Conservation (phyloP, 2,113 vertebrate genomes). For the Cheirogaleus medius region DNA sequence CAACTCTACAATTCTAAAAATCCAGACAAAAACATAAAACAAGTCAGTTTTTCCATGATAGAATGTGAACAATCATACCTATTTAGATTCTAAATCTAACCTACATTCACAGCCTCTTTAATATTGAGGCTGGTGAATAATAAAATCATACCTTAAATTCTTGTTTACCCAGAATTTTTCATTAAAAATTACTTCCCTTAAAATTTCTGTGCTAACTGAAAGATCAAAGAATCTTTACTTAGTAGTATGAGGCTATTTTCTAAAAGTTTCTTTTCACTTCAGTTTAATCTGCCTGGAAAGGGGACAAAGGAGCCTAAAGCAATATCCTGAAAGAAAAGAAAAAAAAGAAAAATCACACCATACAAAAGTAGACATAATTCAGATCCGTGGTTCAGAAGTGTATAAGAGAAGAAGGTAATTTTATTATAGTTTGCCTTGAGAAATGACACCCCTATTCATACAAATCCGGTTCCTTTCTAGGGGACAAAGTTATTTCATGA, state of each 20-base stretch:
- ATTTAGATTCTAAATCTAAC: conserved; percentile 18
- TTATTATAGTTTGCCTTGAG: conserved; percentile 15
- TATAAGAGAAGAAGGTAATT: not conserved
- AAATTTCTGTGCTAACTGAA: not conserved
- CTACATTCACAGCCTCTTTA: not conserved
- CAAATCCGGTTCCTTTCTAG: not conserved
- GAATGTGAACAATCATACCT: not conserved
- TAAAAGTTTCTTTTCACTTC: not conserved
- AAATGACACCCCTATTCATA: not conserved
- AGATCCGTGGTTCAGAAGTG: not conserved
- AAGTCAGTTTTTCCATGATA: conserved; percentile 1
- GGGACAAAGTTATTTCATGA: not conserved
- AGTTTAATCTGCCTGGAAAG: conserved; percentile 2
- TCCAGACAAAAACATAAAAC: not conserved
- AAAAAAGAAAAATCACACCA: not conserved
- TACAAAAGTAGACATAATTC: not conserved
- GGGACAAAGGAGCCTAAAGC: not conserved
- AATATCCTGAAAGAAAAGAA: not conserved
- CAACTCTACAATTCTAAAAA: conserved; percentile 39
- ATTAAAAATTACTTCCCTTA: conserved; percentile 31
- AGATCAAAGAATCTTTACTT: not conserved
- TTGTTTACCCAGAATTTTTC: conserved; percentile 6
- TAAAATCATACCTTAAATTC: not conserved
- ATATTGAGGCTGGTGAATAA: not conserved
- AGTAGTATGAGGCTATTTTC: not conserved